Conservation (phyloP, 2,888 invertebrate genomes). For the Atethmia centrago region DNA sequence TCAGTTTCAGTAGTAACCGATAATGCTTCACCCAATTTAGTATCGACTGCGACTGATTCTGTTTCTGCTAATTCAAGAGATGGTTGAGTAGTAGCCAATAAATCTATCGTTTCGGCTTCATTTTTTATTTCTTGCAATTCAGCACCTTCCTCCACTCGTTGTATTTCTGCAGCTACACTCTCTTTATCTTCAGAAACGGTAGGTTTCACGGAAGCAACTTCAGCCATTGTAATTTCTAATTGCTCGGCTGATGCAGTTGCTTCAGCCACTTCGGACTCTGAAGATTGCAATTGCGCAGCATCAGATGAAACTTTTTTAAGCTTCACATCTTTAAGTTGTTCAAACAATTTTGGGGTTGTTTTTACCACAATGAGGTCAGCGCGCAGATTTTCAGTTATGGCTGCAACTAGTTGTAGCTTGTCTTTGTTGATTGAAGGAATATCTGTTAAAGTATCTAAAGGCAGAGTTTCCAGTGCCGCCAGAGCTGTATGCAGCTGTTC, state of each 20-base stretch:
- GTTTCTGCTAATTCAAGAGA: not conserved
- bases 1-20: constrained; percentile 5
- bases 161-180: not conserved
- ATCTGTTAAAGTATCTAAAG: constrained; percentile 61
- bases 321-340: constrained; percentile 32
- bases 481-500: constrained; percentile 67
- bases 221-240: not conserved
- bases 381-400: constrained; percentile 59
- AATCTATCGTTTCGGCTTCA: not conserved
- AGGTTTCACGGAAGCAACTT: not conserved
- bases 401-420: constrained; percentile 52
- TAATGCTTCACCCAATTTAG: constrained; percentile 3
- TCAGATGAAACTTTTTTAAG: constrained; percentile 19
- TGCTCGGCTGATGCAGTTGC: not conserved
- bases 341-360: constrained; percentile 24
- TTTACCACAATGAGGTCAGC: constrained; percentile 54
- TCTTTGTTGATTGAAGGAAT: constrained; percentile 48
- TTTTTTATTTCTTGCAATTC: constrained; percentile 9
- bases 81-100: constrained; percentile 3
- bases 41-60: constrained; percentile 3
- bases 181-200: constrained; percentile 10
- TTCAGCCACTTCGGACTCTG: constrained; percentile 7
- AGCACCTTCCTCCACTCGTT: not conserved
- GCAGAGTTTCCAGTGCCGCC: constrained; percentile 57
- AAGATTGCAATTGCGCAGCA: constrained; percentile 4